A percentile compares a stretch with the other conserved stretches of the same genome.
Conservation (phyloP, 2,113 vertebrate genomes). For the Glaucomys volans region DNA sequence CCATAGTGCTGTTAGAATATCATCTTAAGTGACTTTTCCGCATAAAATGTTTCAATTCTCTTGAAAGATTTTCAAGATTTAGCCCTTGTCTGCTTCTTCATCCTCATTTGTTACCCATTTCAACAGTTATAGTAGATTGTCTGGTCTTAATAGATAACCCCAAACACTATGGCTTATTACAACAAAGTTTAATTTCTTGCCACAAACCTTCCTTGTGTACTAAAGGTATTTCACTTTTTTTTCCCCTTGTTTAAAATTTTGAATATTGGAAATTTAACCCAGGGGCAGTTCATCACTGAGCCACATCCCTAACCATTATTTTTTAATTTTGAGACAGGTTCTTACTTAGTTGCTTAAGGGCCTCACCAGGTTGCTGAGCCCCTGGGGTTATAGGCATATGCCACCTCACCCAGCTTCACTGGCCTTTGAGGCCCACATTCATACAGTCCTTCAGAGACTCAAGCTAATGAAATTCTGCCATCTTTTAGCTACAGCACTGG, state of each 20-base stretch:
- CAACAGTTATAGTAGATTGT: background rate
- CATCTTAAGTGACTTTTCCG: slow-evolving; percentile 14
- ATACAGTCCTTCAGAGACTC: background rate
- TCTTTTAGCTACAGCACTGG: background rate
- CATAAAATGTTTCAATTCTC: background rate
- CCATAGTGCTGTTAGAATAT: background rate
- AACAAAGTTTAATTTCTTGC: background rate
- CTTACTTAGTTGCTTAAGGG: too few relatives aligned
- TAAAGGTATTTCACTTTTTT: background rate
- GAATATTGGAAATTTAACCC: too few relatives aligned
- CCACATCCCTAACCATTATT: too few relatives aligned
- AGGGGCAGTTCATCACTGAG: too few relatives aligned
- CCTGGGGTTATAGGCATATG: too few relatives aligned
- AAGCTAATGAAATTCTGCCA: background rate
- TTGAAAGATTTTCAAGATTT: background rate
- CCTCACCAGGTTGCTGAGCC: too few relatives aligned
- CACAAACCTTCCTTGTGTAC: background rate
- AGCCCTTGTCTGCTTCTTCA: background rate
- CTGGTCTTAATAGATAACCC: background rate
- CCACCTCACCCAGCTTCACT: background rate
- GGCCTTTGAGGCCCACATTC: background rate
- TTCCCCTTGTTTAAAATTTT: too few relatives aligned
- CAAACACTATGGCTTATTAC: background rate
- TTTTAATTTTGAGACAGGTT: too few relatives aligned
- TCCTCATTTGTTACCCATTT: slow-evolving; percentile 5